Evolutionary conservation across 2,797 vertebrate genomes (phyloP), one percentile per base, ranked within the genome.

Genomic region (Champsocephalus gunnari): DNA sequence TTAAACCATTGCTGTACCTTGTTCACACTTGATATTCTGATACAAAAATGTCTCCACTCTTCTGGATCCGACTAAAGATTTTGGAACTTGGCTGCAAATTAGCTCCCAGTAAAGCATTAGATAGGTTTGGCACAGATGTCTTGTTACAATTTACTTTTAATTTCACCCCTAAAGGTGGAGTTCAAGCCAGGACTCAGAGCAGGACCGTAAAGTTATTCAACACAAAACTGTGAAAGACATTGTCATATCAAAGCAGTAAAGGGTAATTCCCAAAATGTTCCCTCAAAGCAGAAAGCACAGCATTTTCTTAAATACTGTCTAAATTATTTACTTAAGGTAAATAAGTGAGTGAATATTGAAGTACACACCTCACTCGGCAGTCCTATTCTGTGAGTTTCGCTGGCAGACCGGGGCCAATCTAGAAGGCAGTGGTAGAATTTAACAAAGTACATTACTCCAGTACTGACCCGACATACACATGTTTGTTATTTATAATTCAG

Each of bases 241-340:
- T 59, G 19, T 50, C 11, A 24, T 32, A 11, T 51, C 44, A 51
- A 28, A 70, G 34, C 34, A 38, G 34, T 38, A 62, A 41, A 47
- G 24, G 43, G 54, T 9, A 21, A 28, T 54, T 16, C 14, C 43
- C 51, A 56, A 57, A 59, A 17, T 16, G 34, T 65, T 64, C 19
- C 66, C 32, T 50, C 13, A 47, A 63, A 63, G 43, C 48, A 56
- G 44, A 7, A 69, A 57, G 28, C 13, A 62, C 44, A 53, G 24
- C 14, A 38, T 2, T 28, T 28, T 38, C 13, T 34, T 16, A 56
- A 63, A 70, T 53, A 51, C 21, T 57, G 34, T 19, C 49, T 6
- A 62, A 48, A 49, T 16, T 5, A 62, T 32, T 38, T 54, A 28
- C n/a, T 17, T 53, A 12, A 58, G 47, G n/a, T 8, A 54, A 54